Conservation (phyloP, 2,113 vertebrate species). For the Mormoops blainvillei region DNA sequence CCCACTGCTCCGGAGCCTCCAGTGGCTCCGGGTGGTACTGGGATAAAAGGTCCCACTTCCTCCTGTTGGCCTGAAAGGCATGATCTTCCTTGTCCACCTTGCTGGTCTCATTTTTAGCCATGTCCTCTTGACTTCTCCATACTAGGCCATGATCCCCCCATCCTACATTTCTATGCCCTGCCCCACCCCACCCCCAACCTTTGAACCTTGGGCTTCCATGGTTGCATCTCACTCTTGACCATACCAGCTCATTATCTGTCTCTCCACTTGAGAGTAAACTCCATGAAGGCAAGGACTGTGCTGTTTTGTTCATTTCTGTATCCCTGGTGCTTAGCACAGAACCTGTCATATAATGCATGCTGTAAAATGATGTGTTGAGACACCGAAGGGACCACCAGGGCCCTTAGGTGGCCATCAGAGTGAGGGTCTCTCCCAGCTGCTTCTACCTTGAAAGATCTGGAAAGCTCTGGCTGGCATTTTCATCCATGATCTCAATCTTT, state of each 20-base stretch:
- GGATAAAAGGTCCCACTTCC: background rate
- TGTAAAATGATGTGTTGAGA: background rate
- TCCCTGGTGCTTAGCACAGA: background rate
- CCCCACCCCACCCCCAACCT: too few species aligned
- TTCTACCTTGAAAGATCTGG: background rate
- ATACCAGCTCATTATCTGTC: background rate
- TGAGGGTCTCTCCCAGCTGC: background rate
- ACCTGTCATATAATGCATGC: background rate
- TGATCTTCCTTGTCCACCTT: background rate
- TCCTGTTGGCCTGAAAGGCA: background rate
- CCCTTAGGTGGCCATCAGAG: background rate
- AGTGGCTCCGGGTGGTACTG: background rate
- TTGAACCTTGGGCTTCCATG: background rate
- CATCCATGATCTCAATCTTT: background rate
- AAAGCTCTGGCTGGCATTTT: background rate
- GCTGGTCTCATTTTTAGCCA: background rate
- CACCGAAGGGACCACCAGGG: background rate
- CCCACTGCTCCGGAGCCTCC: background rate
- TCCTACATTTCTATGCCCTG: background rate
- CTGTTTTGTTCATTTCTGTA: background rate
- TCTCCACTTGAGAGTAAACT: background rate
- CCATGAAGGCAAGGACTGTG: too few species aligned
- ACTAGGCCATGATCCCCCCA: fast-evolving
- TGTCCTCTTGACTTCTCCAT: background rate
- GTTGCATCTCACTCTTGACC: background rate